Percentiles rank a stretch among this genome's conserved stretches.
phyloP scores from a whole-genome alignment of 30 jellyfish, hydroid and myxozoan species.

The Aurelia coerulea region DNA sequence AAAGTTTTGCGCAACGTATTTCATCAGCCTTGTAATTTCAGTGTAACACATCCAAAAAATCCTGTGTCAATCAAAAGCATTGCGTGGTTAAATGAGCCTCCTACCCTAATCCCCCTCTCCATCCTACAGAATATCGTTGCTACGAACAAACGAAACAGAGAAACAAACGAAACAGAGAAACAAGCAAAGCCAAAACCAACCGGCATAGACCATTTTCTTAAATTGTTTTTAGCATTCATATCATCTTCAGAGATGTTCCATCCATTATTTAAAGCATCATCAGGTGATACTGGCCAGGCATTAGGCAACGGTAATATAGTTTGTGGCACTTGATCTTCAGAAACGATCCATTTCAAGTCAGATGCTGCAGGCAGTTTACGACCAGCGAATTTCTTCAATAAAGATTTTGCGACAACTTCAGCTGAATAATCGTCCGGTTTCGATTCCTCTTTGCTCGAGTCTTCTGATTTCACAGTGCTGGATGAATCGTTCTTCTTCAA shows the following conservation, averaged over 20 bases:
- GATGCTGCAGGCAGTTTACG: conserved; percentile 95
- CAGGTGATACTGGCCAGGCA: conserved; percentile 94
- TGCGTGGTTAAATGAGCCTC: too few species aligned
- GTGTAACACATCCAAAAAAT: too few species aligned
- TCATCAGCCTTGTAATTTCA: too few species aligned
- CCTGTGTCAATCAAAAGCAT: too few species aligned
- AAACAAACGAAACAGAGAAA: too few species aligned
- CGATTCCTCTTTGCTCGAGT: conserved; percentile 44
- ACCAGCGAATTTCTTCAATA: conserved; percentile 84
- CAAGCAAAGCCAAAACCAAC: conserved; percentile 24
- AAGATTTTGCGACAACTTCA: conserved; percentile 92
- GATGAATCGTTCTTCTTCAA: conserved; percentile 21
- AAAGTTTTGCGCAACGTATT: too few species aligned
- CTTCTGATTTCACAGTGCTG: conserved; percentile 41
- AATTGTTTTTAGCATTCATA: neutral
- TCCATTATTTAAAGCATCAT: conserved; percentile 65
- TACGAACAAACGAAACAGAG: too few species aligned
- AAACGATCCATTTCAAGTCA: conserved; percentile 91
- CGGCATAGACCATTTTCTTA: conserved; percentile 65
- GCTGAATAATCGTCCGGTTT: conserved; percentile 93
- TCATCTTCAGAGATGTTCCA: conserved; percentile 47
- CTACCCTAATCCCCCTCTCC: too few species aligned
- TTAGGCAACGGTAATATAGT: conserved; percentile 85
- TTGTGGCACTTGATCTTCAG: conserved; percentile 94
- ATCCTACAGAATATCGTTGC: too few species aligned